Percentiles rank a stretch among this genome's conserved stretches.
These are phyloP conservation scores for Leptopilina drosophilae DNA, from an alignment of 2,888 invertebrate species.

Conservation along the genomic window DNA sequence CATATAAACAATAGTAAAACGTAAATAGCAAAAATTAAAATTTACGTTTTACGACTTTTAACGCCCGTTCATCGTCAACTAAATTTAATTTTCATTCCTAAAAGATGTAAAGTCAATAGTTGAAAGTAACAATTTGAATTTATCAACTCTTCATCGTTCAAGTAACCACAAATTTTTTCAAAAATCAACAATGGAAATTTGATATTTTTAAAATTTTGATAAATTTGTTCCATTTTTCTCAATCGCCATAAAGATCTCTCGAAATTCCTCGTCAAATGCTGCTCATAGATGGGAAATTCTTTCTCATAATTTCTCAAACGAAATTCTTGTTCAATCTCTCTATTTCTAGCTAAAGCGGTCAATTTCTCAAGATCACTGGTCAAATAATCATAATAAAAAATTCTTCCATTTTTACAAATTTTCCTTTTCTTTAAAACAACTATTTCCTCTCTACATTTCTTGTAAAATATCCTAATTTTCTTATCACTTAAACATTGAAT, in stretches of 20 bases:
- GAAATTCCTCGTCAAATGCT: neutral
- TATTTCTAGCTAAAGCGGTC: neutral
- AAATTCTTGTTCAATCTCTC: neutral
- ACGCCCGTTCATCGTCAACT: too few relatives aligned
- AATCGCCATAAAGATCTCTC: neutral
- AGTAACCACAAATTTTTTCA: neutral
- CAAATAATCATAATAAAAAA: neutral
- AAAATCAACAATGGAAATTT: neutral
- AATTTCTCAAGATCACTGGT: neutral
- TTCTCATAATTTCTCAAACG: neutral
- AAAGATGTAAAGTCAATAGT: neutral
- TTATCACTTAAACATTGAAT: neutral
- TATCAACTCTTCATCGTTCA: neutral
- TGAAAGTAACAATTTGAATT: neutral
- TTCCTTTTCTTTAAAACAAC: neutral
- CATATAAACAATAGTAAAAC: too few relatives aligned
- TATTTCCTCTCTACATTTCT: neutral
- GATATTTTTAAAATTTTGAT: neutral
- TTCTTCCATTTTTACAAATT: neutral
- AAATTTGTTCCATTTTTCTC: neutral
- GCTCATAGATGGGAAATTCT: neutral
- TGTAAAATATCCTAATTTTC: neutral
- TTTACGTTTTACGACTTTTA: too few relatives aligned
- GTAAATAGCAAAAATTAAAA: too few relatives aligned
- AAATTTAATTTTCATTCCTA: too few relatives aligned